Evolutionary conservation across 2,113 vertebrate genomes (phyloP).

Genomic region (Corydoras maculifer): DNA sequence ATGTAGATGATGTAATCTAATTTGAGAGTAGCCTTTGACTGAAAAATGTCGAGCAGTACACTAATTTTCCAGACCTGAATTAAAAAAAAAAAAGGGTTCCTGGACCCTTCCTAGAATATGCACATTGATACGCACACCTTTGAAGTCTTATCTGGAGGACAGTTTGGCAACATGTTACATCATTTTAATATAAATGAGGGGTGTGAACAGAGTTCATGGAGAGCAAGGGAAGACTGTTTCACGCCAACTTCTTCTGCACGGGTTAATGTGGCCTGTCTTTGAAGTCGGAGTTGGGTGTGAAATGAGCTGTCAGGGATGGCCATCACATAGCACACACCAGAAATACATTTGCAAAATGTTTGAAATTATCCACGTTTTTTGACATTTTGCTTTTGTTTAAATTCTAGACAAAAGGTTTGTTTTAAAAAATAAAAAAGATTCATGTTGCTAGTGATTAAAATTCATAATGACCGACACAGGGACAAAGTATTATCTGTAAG

Average conservation of each 20-base stretch:
- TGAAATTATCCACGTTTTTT: conserved; percentile 2
- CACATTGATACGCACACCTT: conserved; percentile 48
- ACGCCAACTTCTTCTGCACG: conserved; percentile 56
- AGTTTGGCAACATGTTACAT: conserved; percentile 54
- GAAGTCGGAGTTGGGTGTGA: conserved; percentile 66
- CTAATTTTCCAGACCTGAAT: conserved; percentile 9
- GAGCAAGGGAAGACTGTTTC: conserved; percentile 56
- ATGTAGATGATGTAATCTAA: no score
- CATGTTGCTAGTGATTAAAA: no score
- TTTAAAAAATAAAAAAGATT: no score
- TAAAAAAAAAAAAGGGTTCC: conserved; percentile 1
- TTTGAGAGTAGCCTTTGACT: no score
- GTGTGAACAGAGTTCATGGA: conserved; percentile 36
- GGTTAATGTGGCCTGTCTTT: conserved; percentile 67
- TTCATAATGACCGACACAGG: no score
- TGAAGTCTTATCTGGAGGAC: conserved; percentile 59
- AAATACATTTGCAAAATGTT: conserved; percentile 27
- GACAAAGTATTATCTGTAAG: no score
- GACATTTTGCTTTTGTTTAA: no score
- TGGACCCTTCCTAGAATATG: conserved; percentile 34
- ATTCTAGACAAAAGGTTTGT: no score
- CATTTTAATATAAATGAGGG: conserved; percentile 69
- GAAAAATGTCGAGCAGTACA: no score
- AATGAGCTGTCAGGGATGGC: conserved; percentile 62
- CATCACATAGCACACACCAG: conserved; percentile 29